Evolutionary conservation across 2,113 vertebrate species (phyloP).

Genomic region (Anoura caudifer): DNA sequence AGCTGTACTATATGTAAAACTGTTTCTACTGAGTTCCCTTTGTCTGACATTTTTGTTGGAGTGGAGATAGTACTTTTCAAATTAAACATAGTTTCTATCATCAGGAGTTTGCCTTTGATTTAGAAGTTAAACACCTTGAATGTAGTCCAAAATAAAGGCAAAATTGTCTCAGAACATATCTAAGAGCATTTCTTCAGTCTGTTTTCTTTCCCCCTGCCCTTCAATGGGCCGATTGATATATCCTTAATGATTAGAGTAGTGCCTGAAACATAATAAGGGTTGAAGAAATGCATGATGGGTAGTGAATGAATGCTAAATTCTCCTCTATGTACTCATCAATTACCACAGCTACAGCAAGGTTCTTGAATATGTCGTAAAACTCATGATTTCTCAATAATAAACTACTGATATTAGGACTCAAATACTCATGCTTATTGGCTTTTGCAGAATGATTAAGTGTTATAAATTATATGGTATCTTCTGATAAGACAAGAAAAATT

Average conservation of each 20-base stretch:
- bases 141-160: not conserved
- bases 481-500: not conserved
- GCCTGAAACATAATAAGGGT: not conserved
- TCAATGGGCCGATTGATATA: not conserved
- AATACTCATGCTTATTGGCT: not conserved
- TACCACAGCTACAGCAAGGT: not conserved
- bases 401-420: not conserved
- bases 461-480: not conserved
- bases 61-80: not conserved
- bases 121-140: not conserved
- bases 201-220: not conserved
- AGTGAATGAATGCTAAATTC: not conserved
- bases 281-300: not conserved
- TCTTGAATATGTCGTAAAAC: not conserved
- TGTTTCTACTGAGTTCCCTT: not conserved
- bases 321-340: not conserved
- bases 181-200: not conserved
- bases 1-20: not conserved
- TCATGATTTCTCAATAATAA: not conserved
- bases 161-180: rapidly evolving
- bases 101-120: not conserved
- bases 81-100: not conserved
- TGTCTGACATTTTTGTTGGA: not conserved
- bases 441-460: not conserved
- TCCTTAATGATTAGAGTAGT: not conserved